Base-by-base conservation (phyloP, 2,888 invertebrate species). In the Dasysyrphus albostriatus region DNA sequence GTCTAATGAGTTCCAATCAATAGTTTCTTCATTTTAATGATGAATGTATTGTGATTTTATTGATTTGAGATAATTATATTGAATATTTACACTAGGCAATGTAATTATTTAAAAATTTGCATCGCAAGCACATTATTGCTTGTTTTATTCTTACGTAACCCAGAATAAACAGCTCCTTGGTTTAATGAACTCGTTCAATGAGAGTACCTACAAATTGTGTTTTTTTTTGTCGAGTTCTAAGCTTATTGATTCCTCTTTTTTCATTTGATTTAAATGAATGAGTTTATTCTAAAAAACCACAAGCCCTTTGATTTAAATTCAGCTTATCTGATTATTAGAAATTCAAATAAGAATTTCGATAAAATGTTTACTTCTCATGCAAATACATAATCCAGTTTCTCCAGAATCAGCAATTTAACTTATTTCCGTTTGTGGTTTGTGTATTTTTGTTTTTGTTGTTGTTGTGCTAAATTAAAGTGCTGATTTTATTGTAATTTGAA, bases 271-370 rank as follows among this genome's bases (percentile, higher is more conserved):
- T 3, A 24, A 24, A 24, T 24, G 24, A 24, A 24, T 24, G 3
- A 24, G 24, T 24, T 24, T 24, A 24, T 24, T 24, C 24, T 24
- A 6, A 14, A 29, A 14, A 51, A 12, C 9, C 9, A 7, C 54
- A 8, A 51, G 14, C 51, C 24, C 24, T 51, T 29, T 29, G 51
- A 51, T 29, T 14, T 51, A 14, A 14, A 51, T 54, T 54, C 29
- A 29, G 29, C 19, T 2, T 24, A 7, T 47, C 47, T 65, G 47
- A 65, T 65, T 34, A 65, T 65, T 34, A 29, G 63, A 63, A 63
- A 32, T 47, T 63, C 16, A 47, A 63, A 63, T 32, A 29, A 29
- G 63, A 44, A 44, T 6, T 29, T 14, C 2, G 14, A 10, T 58
- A 0, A 12, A 51, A 16, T 37, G 12, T 7, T 37, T 37, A 5